These are phyloP conservation scores for Oryzias melastigma DNA, from an alignment of 2,113 vertebrate genomes.

Conservation along the genomic window DNA sequence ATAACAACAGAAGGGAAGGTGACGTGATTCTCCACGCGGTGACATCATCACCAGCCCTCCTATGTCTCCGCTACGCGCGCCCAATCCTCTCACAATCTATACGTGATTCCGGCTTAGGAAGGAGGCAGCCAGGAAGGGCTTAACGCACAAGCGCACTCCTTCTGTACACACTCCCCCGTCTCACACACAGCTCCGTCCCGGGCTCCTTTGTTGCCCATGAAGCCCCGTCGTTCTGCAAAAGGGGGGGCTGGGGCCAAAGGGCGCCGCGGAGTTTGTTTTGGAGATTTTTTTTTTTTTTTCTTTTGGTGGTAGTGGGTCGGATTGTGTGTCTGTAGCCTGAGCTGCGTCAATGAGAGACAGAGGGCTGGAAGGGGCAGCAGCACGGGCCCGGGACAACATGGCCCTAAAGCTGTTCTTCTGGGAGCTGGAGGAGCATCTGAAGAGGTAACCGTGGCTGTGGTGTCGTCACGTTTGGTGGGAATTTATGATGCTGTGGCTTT, in stretches of 20 bases:
- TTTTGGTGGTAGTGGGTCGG: background rate
- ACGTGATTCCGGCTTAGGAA: conserved; percentile 32
- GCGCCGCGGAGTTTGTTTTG: conserved; percentile 23
- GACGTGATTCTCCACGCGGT: conserved; percentile 42
- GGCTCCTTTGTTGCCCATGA: conserved; percentile 44
- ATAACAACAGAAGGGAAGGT: conserved; percentile 61
- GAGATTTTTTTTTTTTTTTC: background rate
- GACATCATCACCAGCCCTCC: conserved; percentile 53
- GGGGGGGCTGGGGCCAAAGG: conserved; percentile 38
- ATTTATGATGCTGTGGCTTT: conserved; percentile 6
- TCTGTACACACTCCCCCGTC: conserved; percentile 21
- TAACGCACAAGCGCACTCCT: conserved; percentile 15
- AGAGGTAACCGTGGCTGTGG: conserved; percentile 65
- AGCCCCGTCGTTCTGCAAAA: conserved; percentile 17
- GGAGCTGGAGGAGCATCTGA: conserved; percentile 73
- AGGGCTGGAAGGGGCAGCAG: conserved; percentile 46
- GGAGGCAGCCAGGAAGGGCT: conserved; percentile 18
- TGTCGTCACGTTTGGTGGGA: conserved; percentile 21
- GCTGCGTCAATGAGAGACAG: conserved; percentile 64
- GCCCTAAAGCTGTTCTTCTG: conserved; percentile 70
- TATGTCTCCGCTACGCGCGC: conserved; percentile 8
- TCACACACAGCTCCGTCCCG: conserved; percentile 32
- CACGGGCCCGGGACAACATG: conserved; percentile 50
- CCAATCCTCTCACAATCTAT: conserved; percentile 45
- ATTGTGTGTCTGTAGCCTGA: background rate